These are phyloP conservation scores for Heliothis virescens DNA, from an alignment of 1,140 invertebrate species.

Conservation along the genomic window DNA sequence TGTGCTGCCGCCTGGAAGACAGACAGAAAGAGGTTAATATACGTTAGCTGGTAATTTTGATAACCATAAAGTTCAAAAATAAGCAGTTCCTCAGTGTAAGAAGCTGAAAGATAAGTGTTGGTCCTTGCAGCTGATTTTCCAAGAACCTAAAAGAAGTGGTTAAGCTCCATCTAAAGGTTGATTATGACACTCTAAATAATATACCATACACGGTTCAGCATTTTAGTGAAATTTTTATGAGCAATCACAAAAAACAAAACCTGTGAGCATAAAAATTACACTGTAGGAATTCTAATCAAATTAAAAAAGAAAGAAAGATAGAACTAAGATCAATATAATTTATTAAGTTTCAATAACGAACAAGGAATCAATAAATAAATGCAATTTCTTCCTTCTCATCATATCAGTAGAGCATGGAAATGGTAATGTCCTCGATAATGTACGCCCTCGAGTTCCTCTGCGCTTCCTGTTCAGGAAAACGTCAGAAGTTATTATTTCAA, in stretches of 20 bases:
- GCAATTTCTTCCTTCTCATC: neutral
- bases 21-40: neutral
- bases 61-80: neutral
- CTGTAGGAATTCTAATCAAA: too few relatives aligned
- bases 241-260: too few relatives aligned
- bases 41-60: neutral
- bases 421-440: slow-evolving; percentile 72
- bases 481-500: slow-evolving; percentile 15
- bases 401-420: slow-evolving; percentile 63
- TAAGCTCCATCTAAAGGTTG: too few relatives aligned
- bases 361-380: slow-evolving; percentile 3
- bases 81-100: too few relatives aligned
- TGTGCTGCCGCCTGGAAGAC: slow-evolving; percentile 76
- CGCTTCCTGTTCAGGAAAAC: slow-evolving; percentile 68
- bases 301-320: neutral
- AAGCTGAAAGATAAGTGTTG: too few relatives aligned
- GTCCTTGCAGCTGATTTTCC: too few relatives aligned
- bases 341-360: slow-evolving; percentile 9
- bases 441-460: slow-evolving; percentile 60
- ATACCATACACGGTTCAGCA: too few relatives aligned
- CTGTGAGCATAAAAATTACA: too few relatives aligned
- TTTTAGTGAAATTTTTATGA: too few relatives aligned
- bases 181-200: too few relatives aligned
- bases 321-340: slow-evolving; percentile 16
- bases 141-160: too few relatives aligned